phyloP scores from a whole-genome alignment of 2,113 vertebrate species.

The Erythrocercus mccallii region DNA sequence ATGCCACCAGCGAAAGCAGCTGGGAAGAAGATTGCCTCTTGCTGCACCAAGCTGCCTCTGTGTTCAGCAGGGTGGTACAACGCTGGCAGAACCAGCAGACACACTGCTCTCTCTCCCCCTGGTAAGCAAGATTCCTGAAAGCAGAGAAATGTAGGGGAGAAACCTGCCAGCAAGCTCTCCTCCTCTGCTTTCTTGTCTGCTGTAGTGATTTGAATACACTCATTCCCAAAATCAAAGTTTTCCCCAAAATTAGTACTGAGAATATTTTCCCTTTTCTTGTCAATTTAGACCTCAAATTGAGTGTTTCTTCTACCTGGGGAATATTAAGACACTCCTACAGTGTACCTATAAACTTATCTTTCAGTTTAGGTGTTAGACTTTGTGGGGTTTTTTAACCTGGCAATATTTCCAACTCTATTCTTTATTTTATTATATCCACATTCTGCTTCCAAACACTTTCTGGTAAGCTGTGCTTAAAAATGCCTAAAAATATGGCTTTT shows the following conservation, averaged over 20 bases:
- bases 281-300: not conserved
- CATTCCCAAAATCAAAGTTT: not conserved
- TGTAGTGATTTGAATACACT: not conserved
- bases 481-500: constrained; percentile 1
- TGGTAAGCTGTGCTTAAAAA: not conserved
- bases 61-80: not conserved
- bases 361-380: not conserved
- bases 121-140: not conserved
- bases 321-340: not conserved
- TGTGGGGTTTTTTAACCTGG: not conserved
- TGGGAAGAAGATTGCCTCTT: not conserved
- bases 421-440: not conserved
- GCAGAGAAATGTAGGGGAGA: not conserved
- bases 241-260: not conserved
- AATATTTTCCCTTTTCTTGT: not conserved
- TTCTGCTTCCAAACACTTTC: constrained; percentile 17
- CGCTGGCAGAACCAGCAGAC: accelerated
- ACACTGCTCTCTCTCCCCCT: not conserved
- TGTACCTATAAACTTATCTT: not conserved
- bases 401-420: not conserved
- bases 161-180: not conserved
- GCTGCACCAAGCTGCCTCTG: not conserved
- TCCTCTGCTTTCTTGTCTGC: not conserved
- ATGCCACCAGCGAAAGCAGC: accelerated
- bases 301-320: not conserved